Evolutionary conservation across 2,797 vertebrate genomes (phyloP).

Genomic region (Babyrousa celebensis): DNA sequence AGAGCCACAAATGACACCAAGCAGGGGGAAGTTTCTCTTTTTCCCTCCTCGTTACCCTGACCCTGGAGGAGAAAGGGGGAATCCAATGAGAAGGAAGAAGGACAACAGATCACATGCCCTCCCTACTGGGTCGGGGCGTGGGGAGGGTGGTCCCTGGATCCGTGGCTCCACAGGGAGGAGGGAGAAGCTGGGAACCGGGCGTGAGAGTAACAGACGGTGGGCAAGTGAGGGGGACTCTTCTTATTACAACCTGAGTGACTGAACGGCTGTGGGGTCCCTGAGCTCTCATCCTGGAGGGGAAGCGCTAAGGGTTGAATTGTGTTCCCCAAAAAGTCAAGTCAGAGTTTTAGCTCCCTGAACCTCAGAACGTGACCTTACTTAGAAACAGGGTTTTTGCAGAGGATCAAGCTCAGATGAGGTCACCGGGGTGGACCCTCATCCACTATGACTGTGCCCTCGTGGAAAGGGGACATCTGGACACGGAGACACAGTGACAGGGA

Average conservation of each 20-base stretch:
- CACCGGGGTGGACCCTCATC: not conserved
- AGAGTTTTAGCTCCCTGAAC: not conserved
- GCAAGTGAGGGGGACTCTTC: not conserved
- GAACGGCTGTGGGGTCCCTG: not conserved
- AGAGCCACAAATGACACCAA: not conserved
- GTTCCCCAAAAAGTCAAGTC: not conserved
- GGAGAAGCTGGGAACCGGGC: not conserved
- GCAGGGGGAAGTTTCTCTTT: not conserved
- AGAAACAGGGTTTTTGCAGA: not conserved
- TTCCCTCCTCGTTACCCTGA: not conserved
- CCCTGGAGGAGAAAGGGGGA: not conserved
- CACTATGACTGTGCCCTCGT: not conserved
- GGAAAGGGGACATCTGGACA: not conserved
- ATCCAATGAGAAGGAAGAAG: not conserved
- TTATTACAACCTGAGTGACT: not conserved
- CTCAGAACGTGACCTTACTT: not conserved
- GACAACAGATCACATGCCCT: not conserved
- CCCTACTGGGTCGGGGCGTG: not conserved
- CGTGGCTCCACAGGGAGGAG: not conserved
- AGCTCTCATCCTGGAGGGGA: not conserved
- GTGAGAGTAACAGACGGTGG: not conserved
- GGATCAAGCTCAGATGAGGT: not conserved
- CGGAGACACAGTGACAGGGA: not conserved
- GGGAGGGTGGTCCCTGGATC: not conserved
- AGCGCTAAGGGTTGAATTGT: not conserved